Evolutionary conservation across 1,140 invertebrate species (phyloP), one percentile per base, ranked within the genome.

Genomic region (Brachionus rotundiformis): DNA sequence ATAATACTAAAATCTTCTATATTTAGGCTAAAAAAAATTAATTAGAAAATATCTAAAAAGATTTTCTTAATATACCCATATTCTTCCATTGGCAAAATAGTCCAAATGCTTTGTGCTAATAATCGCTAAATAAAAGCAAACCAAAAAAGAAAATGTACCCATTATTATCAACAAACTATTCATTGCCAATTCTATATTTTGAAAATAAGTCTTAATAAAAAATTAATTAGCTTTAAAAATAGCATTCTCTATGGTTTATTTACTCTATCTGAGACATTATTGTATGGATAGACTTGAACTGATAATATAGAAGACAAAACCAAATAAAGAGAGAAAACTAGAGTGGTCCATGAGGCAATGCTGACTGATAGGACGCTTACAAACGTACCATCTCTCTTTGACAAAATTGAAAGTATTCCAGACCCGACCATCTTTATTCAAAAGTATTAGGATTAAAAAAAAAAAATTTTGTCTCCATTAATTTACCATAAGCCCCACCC

Each of bases 101-200:
- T 73, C 68, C 19, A 73, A 44, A 73, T 27, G 44, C 19, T 25
- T 41, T 3, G 19, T 41, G 13, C 36, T 44, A 44, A 25, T 19
- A 44, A 73, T 25, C 11, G 76, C 76, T 19, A 39, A 36, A 36
- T 11, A 59, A 4, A 79, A 11, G 10, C 27, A 79, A 33, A 31
- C 25, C 11, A 79, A 39, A 59, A 79, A 79, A 2, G 76, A 6
- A 79, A 63, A n/a, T 13, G 25, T n/a, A 7, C 47, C 44, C 29
- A 54, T 39, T 10, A 39, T 23, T 13, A 79, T 59, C 4, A 79
- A 33, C 23, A 79, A 41, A 31, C 7, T 59, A 39, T 79, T 79
- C 47, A 79, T 59, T 19, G 59, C 76, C n/a, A 79, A 19, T 59
- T 79, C 76, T 11, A 79, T 79, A 36, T 54, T 79, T 79, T 79